Conservation (phyloP, 2,113 vertebrate species). For the Lagopus muta region DNA sequence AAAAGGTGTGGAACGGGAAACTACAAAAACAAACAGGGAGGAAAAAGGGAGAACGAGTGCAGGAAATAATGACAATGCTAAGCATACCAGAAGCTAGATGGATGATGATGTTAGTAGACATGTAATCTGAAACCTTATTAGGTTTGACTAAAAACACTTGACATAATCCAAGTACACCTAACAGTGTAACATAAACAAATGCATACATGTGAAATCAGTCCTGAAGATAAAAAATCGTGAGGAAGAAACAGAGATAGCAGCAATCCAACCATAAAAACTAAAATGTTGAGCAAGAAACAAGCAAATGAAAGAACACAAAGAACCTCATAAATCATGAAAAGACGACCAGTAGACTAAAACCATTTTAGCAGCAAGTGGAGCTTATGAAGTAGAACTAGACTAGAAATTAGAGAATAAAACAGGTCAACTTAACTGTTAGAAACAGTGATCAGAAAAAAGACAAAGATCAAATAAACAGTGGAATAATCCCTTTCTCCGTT, state of each 20-base stretch:
- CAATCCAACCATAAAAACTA: background rate
- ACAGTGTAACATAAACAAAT: background rate
- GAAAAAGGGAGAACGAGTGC: background rate
- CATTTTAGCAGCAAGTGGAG: background rate
- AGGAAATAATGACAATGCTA: background rate
- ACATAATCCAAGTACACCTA: background rate
- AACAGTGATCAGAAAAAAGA: background rate
- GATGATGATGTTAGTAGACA: background rate
- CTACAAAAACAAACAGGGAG: background rate
- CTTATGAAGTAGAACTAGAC: background rate
- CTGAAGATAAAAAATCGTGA: background rate
- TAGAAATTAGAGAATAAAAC: background rate
- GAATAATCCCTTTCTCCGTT: background rate
- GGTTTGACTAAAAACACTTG: background rate
- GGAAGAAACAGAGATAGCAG: background rate
- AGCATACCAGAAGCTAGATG: background rate
- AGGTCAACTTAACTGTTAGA: background rate
- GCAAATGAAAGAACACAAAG: background rate
- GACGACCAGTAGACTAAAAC: background rate
- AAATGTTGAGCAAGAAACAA: background rate
- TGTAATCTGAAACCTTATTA: background rate
- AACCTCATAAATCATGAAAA: background rate
- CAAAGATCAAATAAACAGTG: background rate
- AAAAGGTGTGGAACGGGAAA: background rate
- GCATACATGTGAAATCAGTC: background rate